Percentiles rank a stretch among this genome's conserved stretches.
These are phyloP conservation scores for Dicycla oo DNA, from an alignment of 2,888 invertebrate genomes.

Conservation along the genomic window DNA sequence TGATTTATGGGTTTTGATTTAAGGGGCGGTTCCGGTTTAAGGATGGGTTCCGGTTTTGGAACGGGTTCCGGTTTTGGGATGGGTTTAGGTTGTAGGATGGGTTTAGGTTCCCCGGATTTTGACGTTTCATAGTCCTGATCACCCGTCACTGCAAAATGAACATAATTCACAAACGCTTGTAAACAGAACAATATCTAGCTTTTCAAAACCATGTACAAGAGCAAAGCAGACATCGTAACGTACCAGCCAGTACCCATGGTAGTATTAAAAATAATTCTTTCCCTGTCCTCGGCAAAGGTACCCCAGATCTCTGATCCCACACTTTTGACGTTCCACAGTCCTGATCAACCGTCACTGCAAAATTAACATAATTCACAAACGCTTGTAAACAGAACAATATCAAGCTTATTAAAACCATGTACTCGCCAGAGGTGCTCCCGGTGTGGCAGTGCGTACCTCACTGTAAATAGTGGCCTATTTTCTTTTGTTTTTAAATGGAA, in stretches of 20 bases:
- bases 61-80: too few species aligned
- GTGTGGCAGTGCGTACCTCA: conserved; percentile 28
- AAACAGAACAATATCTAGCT: conserved; percentile 24
- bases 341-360: conserved; percentile 41
- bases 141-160: conserved; percentile 41
- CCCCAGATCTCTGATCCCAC: too few species aligned
- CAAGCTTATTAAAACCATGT: conserved; percentile 18
- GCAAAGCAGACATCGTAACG: conserved; percentile 61
- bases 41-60: too few species aligned
- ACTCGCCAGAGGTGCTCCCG: conserved; percentile 23
- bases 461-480: conserved; percentile 16
- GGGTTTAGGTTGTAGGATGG: not conserved
- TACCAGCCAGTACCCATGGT: conserved; percentile 70
- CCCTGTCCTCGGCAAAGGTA: too few species aligned
- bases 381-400: conserved; percentile 27
- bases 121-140: conserved; percentile 60
- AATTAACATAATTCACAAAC: conserved; percentile 29
- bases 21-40: too few species aligned
- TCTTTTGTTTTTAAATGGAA: conserved; percentile 37
- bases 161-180: conserved; percentile 29
- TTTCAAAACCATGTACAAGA: conserved; percentile 20
- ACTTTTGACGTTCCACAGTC: conserved; percentile 65
- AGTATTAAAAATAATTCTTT: conserved; percentile 67
- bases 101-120: conserved; percentile 16
- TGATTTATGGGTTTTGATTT: too few species aligned